phyloP scores from a whole-genome alignment of 2,113 vertebrate species.

The Grammomys surdaster region DNA sequence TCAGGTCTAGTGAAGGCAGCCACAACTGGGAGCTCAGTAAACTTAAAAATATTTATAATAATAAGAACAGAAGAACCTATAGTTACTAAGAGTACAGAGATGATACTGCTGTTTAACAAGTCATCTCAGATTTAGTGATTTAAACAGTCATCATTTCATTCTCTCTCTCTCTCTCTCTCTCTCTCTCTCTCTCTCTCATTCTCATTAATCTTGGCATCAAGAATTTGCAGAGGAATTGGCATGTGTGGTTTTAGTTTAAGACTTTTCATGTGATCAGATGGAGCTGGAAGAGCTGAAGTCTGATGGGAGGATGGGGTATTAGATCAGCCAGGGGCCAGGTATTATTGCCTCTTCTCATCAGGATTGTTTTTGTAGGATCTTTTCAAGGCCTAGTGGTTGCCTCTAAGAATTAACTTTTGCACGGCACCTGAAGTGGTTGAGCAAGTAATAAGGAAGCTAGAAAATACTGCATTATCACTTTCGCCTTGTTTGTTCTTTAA shows the following conservation, averaged over 20 bases:
- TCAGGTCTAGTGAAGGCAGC: not conserved
- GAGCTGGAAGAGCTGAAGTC: not conserved
- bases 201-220: conserved; percentile 42
- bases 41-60: conserved; percentile 2
- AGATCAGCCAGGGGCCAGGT: not conserved
- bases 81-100: conserved; percentile 45
- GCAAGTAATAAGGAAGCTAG: not conserved
- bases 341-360: not conserved
- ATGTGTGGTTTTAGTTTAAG: conserved; percentile 21
- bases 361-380: not conserved
- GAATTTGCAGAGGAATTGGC: conserved; percentile 25
- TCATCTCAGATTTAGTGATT: conserved; percentile 37
- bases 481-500: not conserved
- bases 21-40: conserved; percentile 4
- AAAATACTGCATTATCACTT: not conserved
- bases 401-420: not conserved
- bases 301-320: no score
- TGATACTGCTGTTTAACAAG: conserved; percentile 1
- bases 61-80: not conserved
- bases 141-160: conserved; percentile 50
- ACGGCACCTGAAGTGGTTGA: not conserved
- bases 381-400: not conserved
- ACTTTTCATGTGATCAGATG: conserved; percentile 7
- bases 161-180: not conserved
- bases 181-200: not conserved